Evolutionary conservation across 2,113 vertebrate species (phyloP).

Genomic region (Cairina moschata): DNA sequence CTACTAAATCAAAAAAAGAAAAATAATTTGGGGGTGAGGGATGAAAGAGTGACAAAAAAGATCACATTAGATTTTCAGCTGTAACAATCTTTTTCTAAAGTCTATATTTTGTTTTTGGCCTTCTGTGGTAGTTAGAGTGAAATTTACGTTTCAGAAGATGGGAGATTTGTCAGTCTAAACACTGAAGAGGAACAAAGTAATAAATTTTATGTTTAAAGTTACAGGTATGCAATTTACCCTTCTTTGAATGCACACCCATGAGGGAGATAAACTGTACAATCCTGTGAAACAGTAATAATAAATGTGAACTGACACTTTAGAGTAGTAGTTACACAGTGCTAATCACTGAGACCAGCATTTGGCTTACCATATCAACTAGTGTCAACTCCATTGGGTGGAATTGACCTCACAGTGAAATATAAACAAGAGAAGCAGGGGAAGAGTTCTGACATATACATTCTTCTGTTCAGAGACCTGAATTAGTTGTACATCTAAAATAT

Average conservation of each 20-base stretch:
- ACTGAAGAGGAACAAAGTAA: not conserved
- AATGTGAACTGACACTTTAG: not conserved
- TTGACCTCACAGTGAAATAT: not conserved
- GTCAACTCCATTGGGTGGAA: not conserved
- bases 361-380: not conserved
- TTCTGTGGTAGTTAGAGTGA: not conserved
- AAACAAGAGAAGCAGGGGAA: not conserved
- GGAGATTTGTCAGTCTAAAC: not conserved
- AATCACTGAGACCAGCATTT: not conserved
- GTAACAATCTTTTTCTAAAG: not conserved
- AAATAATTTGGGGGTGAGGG: not conserved
- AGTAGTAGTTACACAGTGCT: not conserved
- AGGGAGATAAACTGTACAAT: not conserved
- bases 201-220: not conserved
- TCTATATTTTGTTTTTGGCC: not conserved
- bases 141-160: not conserved
- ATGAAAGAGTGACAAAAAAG: not conserved
- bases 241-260: not conserved
- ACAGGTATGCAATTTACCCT: not conserved
- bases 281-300: not conserved
- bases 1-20: not conserved
- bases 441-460: not conserved
- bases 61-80: not conserved
- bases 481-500: not conserved
- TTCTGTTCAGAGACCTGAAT: not conserved